Conservation (phyloP, 2,797 vertebrate genomes). For the Cyprinodon diabolis region DNA sequence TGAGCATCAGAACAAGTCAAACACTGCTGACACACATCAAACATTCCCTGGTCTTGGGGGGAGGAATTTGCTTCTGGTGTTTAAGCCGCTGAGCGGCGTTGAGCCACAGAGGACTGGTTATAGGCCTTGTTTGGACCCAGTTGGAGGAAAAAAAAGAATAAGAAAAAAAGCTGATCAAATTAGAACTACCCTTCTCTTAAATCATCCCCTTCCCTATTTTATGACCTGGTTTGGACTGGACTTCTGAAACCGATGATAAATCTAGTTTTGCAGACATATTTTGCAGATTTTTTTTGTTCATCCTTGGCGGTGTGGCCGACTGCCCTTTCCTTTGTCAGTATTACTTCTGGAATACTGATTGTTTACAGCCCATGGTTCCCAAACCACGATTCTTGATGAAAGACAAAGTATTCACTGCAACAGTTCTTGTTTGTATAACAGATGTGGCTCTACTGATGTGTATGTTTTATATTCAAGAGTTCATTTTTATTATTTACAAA, state of each 20-base stretch:
- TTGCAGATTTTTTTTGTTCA: constrained; percentile 89
- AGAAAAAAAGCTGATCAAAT: constrained; percentile 48
- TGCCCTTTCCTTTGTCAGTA: constrained; percentile 87
- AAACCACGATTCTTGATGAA: constrained; percentile 77
- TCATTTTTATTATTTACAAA: constrained; percentile 91
- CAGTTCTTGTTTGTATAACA: constrained; percentile 88
- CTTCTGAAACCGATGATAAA: constrained; percentile 85
- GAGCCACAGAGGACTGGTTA: constrained; percentile 68
- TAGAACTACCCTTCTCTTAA: constrained; percentile 51
- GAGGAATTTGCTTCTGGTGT: constrained; percentile 58
- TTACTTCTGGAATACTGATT: constrained; percentile 84
- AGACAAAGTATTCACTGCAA: constrained; percentile 85
- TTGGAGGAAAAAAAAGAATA: constrained; percentile 31
- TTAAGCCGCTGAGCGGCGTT: constrained; percentile 79
- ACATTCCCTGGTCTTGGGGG: constrained; percentile 83
- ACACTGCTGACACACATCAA: constrained; percentile 69
- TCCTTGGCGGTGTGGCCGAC: constrained; percentile 85
- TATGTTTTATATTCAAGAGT: constrained; percentile 90
- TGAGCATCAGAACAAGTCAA: constrained; percentile 52
- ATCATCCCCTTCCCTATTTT: constrained; percentile 36
- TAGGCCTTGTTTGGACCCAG: constrained; percentile 64
- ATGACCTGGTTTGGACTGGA: constrained; percentile 80
- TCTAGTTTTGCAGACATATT: constrained; percentile 92
- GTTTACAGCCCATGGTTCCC: constrained; percentile 85
- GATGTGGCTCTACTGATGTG: constrained; percentile 87